Evolutionary conservation across 2,888 invertebrate genomes (phyloP), one percentile per base, ranked within the genome.

Genomic region (Allolobophora icterica): DNA sequence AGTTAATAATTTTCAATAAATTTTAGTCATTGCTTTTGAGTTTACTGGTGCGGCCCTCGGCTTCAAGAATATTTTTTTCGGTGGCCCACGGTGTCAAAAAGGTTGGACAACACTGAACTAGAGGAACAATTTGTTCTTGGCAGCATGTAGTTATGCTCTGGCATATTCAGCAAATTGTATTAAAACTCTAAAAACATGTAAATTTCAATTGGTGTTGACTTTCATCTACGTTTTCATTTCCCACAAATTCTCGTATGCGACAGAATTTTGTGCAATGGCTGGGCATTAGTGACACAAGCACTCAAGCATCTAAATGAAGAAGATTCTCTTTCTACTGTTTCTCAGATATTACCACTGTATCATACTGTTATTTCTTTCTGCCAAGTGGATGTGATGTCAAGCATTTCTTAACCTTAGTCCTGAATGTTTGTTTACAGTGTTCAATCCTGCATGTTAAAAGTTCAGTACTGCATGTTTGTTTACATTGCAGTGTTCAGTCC

Each of bases 401-500:
- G 45, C 45, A 45, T 15, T 45, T 19, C 52, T 52, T 52, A 21
- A 52, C 52, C 4, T 52, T 52, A 52, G 38, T 38, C 38, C 38
- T 45, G 15, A 1, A 13, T 45, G 45, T 45, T 45, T 5, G 13
- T 71, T 52, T 71, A n/a, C n/a, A 13, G n/a, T n/a, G n/a, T n/a
- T n/a, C n/a, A n/a, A n/a, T n/a, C n/a, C n/a, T n/a, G n/a, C n/a
- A n/a, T n/a, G n/a, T n/a, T n/a, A n/a, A n/a, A n/a, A n/a, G n/a
- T n/a, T n/a, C n/a, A n/a, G n/a, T n/a, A n/a, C n/a, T n/a, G n/a
- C n/a, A n/a, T n/a, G n/a, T n/a, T n/a, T n/a, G n/a, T 58, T 45
- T 58, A 24, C 30, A 11, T 58, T 58, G n/a, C 93, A 95, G 95
- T 93, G 95, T 95, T 35, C 95, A 95, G 92, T n/a, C n/a, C n/a